Percentiles rank a stretch among this genome's conserved stretches.
Evolutionary conservation across 1,140 invertebrate genomes (phyloP).

Genomic region (Bactericera cockerelli): DNA sequence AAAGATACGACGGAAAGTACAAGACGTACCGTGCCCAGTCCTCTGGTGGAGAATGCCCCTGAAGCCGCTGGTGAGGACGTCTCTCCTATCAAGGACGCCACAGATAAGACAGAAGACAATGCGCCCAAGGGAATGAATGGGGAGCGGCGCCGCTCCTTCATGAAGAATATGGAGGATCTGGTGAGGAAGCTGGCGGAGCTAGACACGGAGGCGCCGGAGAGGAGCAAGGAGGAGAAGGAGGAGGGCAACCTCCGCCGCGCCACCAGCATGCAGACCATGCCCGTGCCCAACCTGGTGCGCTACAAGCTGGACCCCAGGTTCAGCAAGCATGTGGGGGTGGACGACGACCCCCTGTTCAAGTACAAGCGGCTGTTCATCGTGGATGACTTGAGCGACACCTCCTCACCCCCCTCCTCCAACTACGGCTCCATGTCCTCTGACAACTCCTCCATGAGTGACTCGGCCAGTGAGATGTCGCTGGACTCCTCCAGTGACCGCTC

Average conservation of each 20-base stretch:
- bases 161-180: constrained; percentile 32
- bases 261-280: constrained; percentile 33
- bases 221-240: not conserved
- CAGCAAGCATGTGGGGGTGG: constrained; percentile 12
- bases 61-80: not conserved
- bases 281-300: constrained; percentile 23
- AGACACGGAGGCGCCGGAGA: constrained; percentile 9
- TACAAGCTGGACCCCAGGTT: constrained; percentile 14
- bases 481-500: constrained; percentile 39
- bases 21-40: not conserved
- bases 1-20: not conserved
- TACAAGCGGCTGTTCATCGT: constrained; percentile 36
- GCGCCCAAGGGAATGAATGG: constrained; percentile 28
- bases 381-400: constrained; percentile 26
- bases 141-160: constrained; percentile 32
- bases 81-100: not conserved
- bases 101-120: constrained; percentile 8
- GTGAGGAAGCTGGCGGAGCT: constrained; percentile 29
- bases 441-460: constrained; percentile 33
- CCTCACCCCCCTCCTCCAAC: constrained; percentile 17
- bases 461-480: constrained; percentile 38
- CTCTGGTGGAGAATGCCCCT: not conserved
- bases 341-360: constrained; percentile 28
- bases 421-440: constrained; percentile 21
- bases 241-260: constrained; percentile 27